phyloP scores from a whole-genome alignment of 2,888 invertebrate genomes.

The Lumbricus terrestris region DNA sequence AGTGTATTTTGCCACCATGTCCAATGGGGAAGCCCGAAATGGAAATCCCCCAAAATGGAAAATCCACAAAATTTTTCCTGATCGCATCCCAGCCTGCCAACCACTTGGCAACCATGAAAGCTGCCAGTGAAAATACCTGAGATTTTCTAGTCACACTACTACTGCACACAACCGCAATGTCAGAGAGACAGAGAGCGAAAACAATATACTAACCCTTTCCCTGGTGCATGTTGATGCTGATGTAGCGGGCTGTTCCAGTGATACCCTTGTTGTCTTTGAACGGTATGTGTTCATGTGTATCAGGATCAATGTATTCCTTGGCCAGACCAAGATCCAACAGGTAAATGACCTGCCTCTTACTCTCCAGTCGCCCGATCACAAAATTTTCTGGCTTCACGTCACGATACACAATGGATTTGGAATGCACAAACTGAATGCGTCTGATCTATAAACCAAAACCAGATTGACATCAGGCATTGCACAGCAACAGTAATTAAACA shows the following conservation, averaged over 20 bases:
- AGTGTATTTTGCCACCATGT: no score
- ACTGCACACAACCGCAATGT: not conserved
- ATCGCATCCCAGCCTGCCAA: no score
- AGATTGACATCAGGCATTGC: not conserved
- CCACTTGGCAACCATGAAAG: not conserved
- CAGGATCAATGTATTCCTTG: not conserved
- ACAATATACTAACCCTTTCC: not conserved
- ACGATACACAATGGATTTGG: conserved; percentile 18
- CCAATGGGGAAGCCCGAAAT: no score
- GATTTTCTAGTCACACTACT: not conserved
- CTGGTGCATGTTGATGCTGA: conserved; percentile 12
- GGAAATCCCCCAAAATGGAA: no score
- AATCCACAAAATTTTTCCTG: no score
- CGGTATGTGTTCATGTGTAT: not conserved
- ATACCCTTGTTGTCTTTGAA: not conserved
- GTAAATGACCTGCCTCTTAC: conserved; percentile 8
- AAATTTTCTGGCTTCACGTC: conserved; percentile 31
- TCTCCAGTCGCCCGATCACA: conserved; percentile 21
- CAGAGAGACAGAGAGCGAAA: not conserved
- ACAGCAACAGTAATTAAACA: not conserved
- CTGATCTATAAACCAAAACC: not conserved
- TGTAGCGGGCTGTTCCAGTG: conserved; percentile 6
- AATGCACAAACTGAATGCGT: conserved; percentile 17
- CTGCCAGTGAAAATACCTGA: not conserved
- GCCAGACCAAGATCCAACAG: not conserved